Conservation (phyloP, 1,140 invertebrate species). For the Platyscapa corneri region DNA sequence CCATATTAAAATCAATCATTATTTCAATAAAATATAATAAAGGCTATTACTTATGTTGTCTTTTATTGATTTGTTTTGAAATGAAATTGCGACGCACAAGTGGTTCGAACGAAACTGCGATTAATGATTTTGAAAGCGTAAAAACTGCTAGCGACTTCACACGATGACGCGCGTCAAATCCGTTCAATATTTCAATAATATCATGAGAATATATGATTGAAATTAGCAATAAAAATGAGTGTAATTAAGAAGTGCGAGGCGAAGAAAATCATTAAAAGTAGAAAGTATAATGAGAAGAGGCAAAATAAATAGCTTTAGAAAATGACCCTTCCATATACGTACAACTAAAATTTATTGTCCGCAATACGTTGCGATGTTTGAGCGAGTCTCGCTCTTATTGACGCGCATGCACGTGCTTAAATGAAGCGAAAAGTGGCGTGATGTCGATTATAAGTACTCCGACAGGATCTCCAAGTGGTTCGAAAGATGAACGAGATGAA, state of each 20-base stretch:
- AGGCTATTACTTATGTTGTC: too few species aligned
- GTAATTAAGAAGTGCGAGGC: too few species aligned
- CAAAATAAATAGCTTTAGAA: not conserved
- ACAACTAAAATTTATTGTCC: not conserved
- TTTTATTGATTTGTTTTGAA: too few species aligned
- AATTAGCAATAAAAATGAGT: not conserved
- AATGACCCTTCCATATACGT: not conserved
- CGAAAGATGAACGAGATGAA: not conserved
- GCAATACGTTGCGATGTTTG: not conserved
- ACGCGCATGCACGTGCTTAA: constrained; percentile 21
- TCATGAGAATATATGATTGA: not conserved
- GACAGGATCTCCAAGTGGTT: not conserved
- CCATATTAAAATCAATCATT: too few species aligned
- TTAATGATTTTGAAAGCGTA: too few species aligned
- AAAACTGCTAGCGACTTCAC: not conserved
- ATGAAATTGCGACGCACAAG: too few species aligned
- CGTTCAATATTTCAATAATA: not conserved
- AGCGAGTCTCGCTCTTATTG: constrained; percentile 23
- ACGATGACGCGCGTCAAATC: not conserved
- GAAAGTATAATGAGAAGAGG: not conserved
- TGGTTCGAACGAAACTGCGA: too few species aligned
- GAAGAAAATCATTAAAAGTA: not conserved
- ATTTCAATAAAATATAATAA: too few species aligned
- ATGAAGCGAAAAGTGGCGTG: constrained; percentile 40
- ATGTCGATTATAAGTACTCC: constrained; percentile 40